Evolutionary conservation across 2,113 vertebrate species (phyloP).

Genomic region (Tinamus guttatus): DNA sequence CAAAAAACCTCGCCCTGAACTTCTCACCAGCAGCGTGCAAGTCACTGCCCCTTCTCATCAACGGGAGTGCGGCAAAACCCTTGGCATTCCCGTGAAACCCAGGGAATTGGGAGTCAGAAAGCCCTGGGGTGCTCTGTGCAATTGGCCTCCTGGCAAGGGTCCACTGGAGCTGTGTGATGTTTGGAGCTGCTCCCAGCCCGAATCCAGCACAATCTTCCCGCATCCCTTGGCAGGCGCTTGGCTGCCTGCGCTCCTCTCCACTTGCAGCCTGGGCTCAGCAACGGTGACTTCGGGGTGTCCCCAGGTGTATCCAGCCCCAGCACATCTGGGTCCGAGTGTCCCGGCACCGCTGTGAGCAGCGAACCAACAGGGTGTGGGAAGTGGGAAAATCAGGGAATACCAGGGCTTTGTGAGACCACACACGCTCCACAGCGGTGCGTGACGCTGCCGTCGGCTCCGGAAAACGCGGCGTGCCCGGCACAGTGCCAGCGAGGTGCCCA

Average conservation of each 20-base stretch:
- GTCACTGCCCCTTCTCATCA: background rate
- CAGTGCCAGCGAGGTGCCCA: rapidly evolving
- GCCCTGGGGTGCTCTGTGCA: background rate
- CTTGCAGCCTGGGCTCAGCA: background rate
- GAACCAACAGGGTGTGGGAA: background rate
- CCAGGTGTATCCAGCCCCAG: background rate
- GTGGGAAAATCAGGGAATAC: background rate
- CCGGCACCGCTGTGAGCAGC: background rate
- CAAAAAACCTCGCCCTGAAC: background rate
- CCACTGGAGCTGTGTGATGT: rapidly evolving
- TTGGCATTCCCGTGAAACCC: background rate
- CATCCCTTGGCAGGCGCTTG: background rate
- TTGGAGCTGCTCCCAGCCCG: background rate
- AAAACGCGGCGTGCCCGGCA: background rate
- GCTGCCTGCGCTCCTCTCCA: background rate
- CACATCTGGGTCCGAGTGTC: background rate
- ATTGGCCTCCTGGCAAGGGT: background rate
- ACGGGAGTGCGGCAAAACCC: background rate
- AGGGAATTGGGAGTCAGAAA: rapidly evolving
- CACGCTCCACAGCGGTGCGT: rapidly evolving
- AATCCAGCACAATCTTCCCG: background rate
- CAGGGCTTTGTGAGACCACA: background rate
- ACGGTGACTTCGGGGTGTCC: no score
- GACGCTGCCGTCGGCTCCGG: background rate
- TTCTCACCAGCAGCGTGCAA: background rate